Evolutionary conservation across 2,113 vertebrate genomes (phyloP), one percentile per base, ranked within the genome.

Genomic region (Sorex araneus): DNA sequence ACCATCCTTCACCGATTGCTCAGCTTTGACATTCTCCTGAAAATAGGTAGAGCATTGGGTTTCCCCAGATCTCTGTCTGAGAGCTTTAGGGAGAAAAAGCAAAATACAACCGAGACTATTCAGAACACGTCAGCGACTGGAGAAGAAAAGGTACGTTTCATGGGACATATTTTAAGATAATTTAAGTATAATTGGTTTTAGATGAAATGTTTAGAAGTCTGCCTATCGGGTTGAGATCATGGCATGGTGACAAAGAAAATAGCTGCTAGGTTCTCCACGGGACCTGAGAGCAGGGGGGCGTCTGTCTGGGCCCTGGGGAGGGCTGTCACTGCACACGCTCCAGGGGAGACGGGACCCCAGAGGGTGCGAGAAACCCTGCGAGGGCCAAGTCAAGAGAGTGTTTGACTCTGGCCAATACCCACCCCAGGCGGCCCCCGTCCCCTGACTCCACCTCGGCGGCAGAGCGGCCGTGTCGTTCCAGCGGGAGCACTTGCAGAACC

Each of bases 361-460:
- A 23, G 25, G 63, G 63, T 25, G 63, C 63, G 64, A 66, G 64
- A 66, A 9, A 30, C 25, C 23, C 64, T 27, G 27, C 11, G 2
- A 6, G 64, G 8, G 64, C 64, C 27, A 7, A 96, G 64, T 94
- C 93, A 96, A 94, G 95, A 94, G 84, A 93, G 66, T 79, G 60
- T 85, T 94, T 96, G 95, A 96, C 85, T 94, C 78, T 34, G 69
- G 78, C 95, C 96, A 96, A 47, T 67, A 90, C 92, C 36, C 57
- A 91, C 32, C 73, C 76, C 88, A 91, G 32, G 27, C 93, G 94
- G 40, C 87, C 94, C 87, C 94, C 93, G 94, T 96, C 96, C 85
- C 91, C 76, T 75, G 82, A 25, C 89, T 89, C 10, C 47, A 50
- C 47, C 47, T 50, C 47, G 45, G 57, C 43, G 70, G 82, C 78